These are phyloP conservation scores for Ceratotherium simum DNA, from an alignment of 2,113 vertebrate species.

Conservation along the genomic window DNA sequence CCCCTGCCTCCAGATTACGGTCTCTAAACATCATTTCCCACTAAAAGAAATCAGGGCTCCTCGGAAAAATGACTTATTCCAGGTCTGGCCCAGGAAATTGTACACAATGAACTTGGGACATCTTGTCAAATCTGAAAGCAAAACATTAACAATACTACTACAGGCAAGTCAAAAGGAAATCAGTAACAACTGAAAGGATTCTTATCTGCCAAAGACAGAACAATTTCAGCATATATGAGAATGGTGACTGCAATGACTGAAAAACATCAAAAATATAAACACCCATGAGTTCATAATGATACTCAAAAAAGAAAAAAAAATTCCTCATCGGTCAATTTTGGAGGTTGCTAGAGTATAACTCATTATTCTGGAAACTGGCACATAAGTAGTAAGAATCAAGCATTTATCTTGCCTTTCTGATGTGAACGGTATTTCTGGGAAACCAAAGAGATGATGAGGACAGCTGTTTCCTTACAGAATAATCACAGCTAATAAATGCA, in stretches of 20 bases:
- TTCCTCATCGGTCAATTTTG: background rate
- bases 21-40: background rate
- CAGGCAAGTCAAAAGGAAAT: background rate
- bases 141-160: background rate
- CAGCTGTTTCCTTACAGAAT: background rate
- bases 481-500: background rate
- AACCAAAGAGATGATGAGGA: background rate
- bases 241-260: background rate
- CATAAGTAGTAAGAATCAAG: slow-evolving; percentile 9
- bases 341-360: background rate
- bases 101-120: background rate
- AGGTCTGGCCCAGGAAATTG: background rate
- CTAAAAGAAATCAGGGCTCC: background rate
- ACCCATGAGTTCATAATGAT: background rate
- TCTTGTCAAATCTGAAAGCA: slow-evolving; percentile 19
- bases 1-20: background rate
- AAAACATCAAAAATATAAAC: slow-evolving; percentile 19
- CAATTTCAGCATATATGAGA: background rate
- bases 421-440: background rate
- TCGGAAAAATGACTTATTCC: background rate
- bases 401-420: background rate
- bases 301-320: slow-evolving; percentile 16
- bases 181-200: background rate
- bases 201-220: slow-evolving; percentile 5
- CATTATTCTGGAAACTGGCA: background rate